A percentile compares a stretch with the other conserved stretches of the same genome.
Conservation (phyloP, 2,797 vertebrate species). For the Epinephelus coioides region DNA sequence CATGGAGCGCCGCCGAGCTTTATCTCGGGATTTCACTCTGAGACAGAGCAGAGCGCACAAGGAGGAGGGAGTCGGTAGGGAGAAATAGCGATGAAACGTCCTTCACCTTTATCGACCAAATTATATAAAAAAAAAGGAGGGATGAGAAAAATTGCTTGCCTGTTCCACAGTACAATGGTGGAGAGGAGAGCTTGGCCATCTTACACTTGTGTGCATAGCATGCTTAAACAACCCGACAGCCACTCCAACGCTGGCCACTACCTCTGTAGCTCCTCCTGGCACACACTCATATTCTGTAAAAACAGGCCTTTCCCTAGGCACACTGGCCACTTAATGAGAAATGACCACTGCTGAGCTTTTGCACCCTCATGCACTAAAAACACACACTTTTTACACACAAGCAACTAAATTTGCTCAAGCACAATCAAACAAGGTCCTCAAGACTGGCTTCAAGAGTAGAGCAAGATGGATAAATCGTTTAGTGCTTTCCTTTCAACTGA, state of each 20-base stretch:
- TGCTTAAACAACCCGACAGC: slow-evolving; percentile 65
- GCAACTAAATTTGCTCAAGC: slow-evolving; percentile 8
- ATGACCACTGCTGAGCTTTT: slow-evolving; percentile 77
- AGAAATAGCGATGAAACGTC: slow-evolving; percentile 82
- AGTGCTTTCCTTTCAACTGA: slow-evolving; percentile 21
- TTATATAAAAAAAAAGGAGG: slow-evolving; percentile 76
- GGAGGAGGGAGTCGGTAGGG: slow-evolving; percentile 62
- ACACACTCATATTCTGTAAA: slow-evolving; percentile 39
- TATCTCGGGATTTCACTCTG: slow-evolving; percentile 85
- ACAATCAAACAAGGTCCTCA: slow-evolving; percentile 26
- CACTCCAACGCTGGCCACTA: slow-evolving; percentile 42
- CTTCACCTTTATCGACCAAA: slow-evolving; percentile 88
- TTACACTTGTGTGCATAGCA: slow-evolving; percentile 63
- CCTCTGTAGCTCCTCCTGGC: slow-evolving; percentile 44
- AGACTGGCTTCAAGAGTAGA: slow-evolving; percentile 28
- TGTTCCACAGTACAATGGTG: slow-evolving; percentile 66
- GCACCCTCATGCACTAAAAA: slow-evolving; percentile 49
- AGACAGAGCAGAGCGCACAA: slow-evolving; percentile 75
- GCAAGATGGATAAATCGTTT: slow-evolving; percentile 11
- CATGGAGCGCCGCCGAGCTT: slow-evolving; percentile 82
- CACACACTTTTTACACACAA: slow-evolving; percentile 31
- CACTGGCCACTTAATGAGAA: slow-evolving; percentile 80
- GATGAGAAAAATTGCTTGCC: slow-evolving; percentile 80
- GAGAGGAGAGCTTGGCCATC: slow-evolving; percentile 53
- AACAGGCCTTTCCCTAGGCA: slow-evolving; percentile 58